Evolutionary conservation across 2,113 vertebrate genomes (phyloP), one percentile per base, ranked within the genome.

Genomic region (Crotalus tigris): DNA sequence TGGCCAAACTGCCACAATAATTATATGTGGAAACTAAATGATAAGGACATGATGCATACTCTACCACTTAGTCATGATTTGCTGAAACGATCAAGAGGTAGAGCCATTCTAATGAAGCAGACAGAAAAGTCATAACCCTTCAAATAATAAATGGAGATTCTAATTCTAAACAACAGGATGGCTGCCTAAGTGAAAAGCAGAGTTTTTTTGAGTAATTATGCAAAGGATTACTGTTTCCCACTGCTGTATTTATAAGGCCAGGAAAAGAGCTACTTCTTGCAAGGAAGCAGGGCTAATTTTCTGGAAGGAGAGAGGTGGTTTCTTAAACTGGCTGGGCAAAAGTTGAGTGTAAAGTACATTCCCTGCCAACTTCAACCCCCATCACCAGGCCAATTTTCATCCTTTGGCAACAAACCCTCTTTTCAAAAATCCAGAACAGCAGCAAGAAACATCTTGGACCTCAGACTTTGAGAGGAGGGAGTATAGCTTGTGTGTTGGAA

Each of bases 401-500:
- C 44, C 59, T 13, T 23, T 86, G 64, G 57, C 92, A 91, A 91
- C 7, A 46, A 88, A 93, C 89, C 1, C 0, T n/a, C 23, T 17
- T 26, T 2, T 49, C 64, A 10, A 33, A 86, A 5, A 88, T 54
- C 13, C 0, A 24, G 93, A 85, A 75, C 1, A 0, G 8, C 53
- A 92, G 96, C 94, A 51, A 57, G 92, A 53, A 92, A 87, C 7
- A 88, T 54, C 93, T 87, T 95, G 94, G 12, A 81, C 91, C 92
- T 2, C 0, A 9, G 90, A 94, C 15, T 94, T 29, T 0, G 23
- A 1, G 2, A 5, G 90, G 95, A 87, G 95, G 96, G 96, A 93
- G 92, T 96, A 92, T 3, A 85, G 94, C 46, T 93, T 93, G 0
- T 0, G 39, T 59, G 95, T 93, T 51, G 95, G 97, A 98, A 98